Evolutionary conservation across 2,888 invertebrate species (phyloP), one percentile per base, ranked within the genome.

Genomic region (Morinoia aosen): DNA sequence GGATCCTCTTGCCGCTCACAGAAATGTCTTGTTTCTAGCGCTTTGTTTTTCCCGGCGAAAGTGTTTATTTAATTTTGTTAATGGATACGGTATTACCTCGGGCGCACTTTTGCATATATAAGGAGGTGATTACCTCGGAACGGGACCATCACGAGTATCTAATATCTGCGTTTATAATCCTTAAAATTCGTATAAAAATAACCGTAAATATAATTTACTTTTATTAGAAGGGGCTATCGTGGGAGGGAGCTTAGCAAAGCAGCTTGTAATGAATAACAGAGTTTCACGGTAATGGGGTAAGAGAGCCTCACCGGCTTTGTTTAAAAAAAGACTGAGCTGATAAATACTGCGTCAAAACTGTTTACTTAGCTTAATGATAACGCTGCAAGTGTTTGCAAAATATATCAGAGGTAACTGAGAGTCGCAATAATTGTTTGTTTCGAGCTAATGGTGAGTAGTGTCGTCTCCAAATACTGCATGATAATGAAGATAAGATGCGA

Each of bases 211-310:
- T 95, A 95, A 95, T 95, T 95, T 95, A 95, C 61, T 95, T 95
- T 95, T 95, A 95, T 95, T 95, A 95, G 95, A 64, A 95, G 61
- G 94, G 64, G 64, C 96, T 96, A 95, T 96, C 95, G 91, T 95
- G 95, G 64, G 64, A 64, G 64, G 58, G 33, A n/a, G 64, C n/a
- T 93, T 93, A 93, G 93, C 57, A 57, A 57, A 93, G 93, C 93
- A 93, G 93, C 93, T 93, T 93, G 93, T 93, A 93, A 93, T 93
- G 93, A 93, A 93, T 93, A 93, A 93, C 93, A 93, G 93, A 48
- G 93, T 93, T 93, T 93, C 93, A 93, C n/a, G 93, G 93, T 93
- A 93, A 93, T 93, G 93, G 93, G 12, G 25, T 93, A 25, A 57
- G 57, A 93, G 93, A 93, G 58, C 33, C 57, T 19, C 11, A 57